phyloP scores from a whole-genome alignment of 53 echinoderm and acorn worm species.

The Holothuria scabra region DNA sequence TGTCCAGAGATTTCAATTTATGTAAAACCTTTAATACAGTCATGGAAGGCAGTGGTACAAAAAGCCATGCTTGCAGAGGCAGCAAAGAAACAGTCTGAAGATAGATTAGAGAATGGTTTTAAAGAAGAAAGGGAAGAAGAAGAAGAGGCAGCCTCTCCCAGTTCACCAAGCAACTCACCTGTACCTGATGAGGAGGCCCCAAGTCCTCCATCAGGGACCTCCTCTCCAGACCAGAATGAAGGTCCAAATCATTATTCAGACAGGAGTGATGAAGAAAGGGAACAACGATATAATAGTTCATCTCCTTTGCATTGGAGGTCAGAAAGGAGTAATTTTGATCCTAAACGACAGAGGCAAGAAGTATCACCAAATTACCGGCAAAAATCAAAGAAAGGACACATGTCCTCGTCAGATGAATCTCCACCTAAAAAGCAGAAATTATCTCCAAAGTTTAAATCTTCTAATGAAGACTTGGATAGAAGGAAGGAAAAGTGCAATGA shows the following conservation, averaged over 20 bases:
- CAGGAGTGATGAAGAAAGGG: not conserved
- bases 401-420: too few relatives aligned
- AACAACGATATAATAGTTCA: not conserved
- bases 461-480: too few relatives aligned
- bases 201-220: not conserved
- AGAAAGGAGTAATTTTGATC: constrained; percentile 1
- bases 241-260: not conserved
- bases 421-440: too few relatives aligned
- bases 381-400: too few relatives aligned
- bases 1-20: constrained; percentile 73
- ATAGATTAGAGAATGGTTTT: constrained; percentile 11
- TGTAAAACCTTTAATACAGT: constrained; percentile 67
- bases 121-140: not conserved
- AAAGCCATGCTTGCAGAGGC: constrained; percentile 40
- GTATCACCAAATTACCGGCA: too few relatives aligned
- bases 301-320: constrained; percentile 23
- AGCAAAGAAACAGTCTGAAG: constrained; percentile 37
- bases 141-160: constrained; percentile 13
- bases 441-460: too few relatives aligned
- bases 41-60: constrained; percentile 79
- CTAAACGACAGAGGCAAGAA: constrained; percentile 13
- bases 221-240: not conserved
- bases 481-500: too few relatives aligned
- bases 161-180: not conserved
- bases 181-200: not conserved